phyloP scores from a whole-genome alignment of 2,113 vertebrate genomes.

The Crotophaga sulcirostris region DNA sequence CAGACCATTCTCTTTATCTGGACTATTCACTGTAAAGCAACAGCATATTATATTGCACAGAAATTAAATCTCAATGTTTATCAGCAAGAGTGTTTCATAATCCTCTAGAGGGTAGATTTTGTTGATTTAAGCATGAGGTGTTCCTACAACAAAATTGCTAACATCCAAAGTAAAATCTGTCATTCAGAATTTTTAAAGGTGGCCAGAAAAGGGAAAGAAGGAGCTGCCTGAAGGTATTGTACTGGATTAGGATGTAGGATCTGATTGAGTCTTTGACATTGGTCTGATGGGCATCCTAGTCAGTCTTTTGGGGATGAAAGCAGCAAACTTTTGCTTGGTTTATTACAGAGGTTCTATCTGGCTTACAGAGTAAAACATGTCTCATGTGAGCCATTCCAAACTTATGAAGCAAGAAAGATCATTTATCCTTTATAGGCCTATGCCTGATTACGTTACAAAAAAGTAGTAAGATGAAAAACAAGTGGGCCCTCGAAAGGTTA shows the following conservation, averaged over 20 bases:
- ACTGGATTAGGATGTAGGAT: neutral
- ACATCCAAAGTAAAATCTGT: neutral
- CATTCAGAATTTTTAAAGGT: neutral
- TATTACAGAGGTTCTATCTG: neutral
- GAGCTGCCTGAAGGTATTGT: neutral
- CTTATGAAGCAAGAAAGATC: neutral
- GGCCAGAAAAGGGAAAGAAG: neutral
- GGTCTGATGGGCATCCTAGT: neutral
- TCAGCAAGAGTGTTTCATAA: neutral
- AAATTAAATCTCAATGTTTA: neutral
- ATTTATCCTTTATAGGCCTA: neutral
- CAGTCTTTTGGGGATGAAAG: neutral
- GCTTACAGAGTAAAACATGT: neutral
- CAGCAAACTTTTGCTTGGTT: neutral
- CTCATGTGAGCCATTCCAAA: neutral
- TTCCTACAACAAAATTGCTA: neutral
- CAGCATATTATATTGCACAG: neutral
- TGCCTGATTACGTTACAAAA: neutral
- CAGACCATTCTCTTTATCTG: neutral
- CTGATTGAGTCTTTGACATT: neutral
- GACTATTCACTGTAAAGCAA: neutral
- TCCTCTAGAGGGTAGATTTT: neutral
- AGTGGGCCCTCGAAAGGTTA: neutral
- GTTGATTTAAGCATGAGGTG: neutral
- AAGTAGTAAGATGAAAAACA: neutral